phyloP scores from a whole-genome alignment of 2,113 vertebrate genomes.

The Sinocyclocheilus grahami region DNA sequence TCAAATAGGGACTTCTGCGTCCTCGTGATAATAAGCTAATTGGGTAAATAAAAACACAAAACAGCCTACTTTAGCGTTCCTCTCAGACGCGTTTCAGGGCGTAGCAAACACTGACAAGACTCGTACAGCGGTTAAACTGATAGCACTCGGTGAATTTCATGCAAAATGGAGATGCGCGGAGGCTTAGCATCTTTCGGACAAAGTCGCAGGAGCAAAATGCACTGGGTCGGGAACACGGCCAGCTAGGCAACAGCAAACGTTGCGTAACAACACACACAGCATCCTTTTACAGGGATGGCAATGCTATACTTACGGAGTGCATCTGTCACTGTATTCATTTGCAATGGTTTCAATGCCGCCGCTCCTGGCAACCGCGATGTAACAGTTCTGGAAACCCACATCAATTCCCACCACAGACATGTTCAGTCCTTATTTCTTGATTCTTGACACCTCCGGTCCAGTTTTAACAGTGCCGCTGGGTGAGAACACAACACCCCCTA shows the following conservation, averaged over 20 bases:
- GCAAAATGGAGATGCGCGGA: not conserved
- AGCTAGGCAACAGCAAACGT: conserved; percentile 36
- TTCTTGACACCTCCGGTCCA: conserved; percentile 56
- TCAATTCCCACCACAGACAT: conserved; percentile 97
- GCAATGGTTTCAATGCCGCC: conserved; percentile 94
- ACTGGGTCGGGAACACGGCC: not conserved
- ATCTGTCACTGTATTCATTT: conserved; percentile 97
- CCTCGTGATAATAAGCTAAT: not conserved
- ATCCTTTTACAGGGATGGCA: conserved; percentile 53
- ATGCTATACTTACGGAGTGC: conserved; percentile 88
- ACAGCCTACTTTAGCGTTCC: not conserved
- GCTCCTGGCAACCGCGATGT: conserved; percentile 90
- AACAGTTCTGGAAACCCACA: conserved; percentile 93
- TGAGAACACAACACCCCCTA: conserved; percentile 38
- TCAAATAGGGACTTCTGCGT: not conserved
- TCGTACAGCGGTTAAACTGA: not conserved
- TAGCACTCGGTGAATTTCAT: not conserved
- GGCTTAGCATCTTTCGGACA: not conserved
- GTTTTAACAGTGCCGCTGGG: conserved; percentile 51
- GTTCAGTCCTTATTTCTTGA: conserved; percentile 55
- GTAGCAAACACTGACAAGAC: not conserved
- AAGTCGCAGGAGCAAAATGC: not conserved
- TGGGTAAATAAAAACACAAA: not conserved
- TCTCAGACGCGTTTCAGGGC: not conserved
- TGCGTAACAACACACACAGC: conserved; percentile 53